These are phyloP conservation scores for Falco peregrinus DNA, from an alignment of 2,797 vertebrate genomes.

Conservation along the genomic window DNA sequence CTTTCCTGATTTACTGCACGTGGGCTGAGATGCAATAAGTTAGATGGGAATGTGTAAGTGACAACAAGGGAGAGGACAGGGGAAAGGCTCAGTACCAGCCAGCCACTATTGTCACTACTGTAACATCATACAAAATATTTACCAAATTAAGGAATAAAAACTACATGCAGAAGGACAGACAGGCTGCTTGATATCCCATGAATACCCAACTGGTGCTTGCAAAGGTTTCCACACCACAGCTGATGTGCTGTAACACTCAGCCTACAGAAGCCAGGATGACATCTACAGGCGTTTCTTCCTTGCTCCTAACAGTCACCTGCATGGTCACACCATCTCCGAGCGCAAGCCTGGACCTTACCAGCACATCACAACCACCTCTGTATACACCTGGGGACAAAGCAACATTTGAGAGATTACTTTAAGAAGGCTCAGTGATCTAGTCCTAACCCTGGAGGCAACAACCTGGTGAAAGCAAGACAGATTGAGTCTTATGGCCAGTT, in stretches of 20 bases:
- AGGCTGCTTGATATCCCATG: not conserved
- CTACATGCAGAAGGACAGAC: not conserved
- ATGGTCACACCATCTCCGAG: conserved; percentile 95
- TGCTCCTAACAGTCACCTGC: conserved; percentile 95
- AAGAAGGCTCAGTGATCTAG: not conserved
- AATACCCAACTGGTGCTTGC: conserved; percentile 22
- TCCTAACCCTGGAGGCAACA: not conserved
- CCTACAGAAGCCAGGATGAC: conserved; percentile 94
- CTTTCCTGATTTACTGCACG: conserved; percentile 7
- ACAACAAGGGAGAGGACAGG: not conserved
- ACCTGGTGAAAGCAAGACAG: not conserved
- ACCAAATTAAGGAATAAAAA: not conserved
- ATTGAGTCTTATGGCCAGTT: accelerated
- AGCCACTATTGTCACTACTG: conserved; percentile 6
- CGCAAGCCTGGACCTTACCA: conserved; percentile 90
- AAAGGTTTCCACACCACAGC: not conserved
- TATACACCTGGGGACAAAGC: conserved; percentile 83
- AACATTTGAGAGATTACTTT: not conserved
- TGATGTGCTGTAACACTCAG: conserved; percentile 48
- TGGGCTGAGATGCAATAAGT: conserved; percentile 32
- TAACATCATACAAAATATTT: conserved; percentile 4
- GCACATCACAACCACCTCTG: conserved; percentile 86
- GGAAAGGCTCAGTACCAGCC: conserved; percentile 12
- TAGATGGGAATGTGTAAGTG: not conserved
- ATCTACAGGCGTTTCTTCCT: conserved; percentile 88